Conservation (phyloP, 1,140 invertebrate species). For the Zaprionus lachaisei region DNA sequence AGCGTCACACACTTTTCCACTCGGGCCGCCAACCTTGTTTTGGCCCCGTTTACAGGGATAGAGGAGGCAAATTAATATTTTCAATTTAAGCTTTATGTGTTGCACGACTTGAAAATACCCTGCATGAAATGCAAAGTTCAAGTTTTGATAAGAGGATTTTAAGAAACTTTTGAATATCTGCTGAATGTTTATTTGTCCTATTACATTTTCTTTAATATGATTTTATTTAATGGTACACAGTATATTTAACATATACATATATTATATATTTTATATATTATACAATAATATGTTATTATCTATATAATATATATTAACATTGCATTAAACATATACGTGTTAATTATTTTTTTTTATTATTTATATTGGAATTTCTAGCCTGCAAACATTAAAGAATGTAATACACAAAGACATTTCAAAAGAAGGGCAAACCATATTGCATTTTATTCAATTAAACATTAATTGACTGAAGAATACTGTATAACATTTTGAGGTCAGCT, state of each 20-base stretch:
- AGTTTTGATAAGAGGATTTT: background rate
- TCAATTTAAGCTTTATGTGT: too few species aligned
- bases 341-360: background rate
- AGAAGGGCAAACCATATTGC: background rate
- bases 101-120: background rate
- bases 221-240: too few species aligned
- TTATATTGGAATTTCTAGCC: too few species aligned
- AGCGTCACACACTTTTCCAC: slow-evolving; percentile 56
- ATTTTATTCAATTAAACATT: background rate
- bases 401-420: background rate
- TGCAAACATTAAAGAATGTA: background rate
- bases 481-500: background rate
- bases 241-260: too few species aligned
- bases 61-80: slow-evolving; percentile 42
- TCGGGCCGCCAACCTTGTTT: slow-evolving; percentile 35
- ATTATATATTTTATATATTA: too few species aligned
- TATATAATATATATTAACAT: too few species aligned
- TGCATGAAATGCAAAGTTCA: background rate
- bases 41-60: background rate
- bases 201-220: too few species aligned
- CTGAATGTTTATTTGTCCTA: too few species aligned
- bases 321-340: too few species aligned
- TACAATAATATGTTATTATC: too few species aligned
- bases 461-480: background rate
- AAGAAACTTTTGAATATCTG: background rate